Evolutionary conservation across 2,888 invertebrate species (phyloP), one percentile per base, ranked within the genome.

Genomic region (Physocephala rufipes): DNA sequence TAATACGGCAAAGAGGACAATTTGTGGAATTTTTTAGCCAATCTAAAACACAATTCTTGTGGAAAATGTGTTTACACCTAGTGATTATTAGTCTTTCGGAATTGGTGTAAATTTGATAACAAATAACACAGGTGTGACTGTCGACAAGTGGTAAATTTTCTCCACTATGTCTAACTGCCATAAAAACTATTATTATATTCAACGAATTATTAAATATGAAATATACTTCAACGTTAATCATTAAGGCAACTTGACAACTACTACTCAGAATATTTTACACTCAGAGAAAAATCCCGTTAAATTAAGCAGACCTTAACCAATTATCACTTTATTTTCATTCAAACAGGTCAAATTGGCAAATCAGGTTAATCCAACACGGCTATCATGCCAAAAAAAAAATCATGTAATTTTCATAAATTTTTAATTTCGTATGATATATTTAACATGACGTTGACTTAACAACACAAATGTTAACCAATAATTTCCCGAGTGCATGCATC

Each of bases 51-150:
- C 63, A 64, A 21, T 36, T 2, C 26, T 64, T 47, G 24, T 64
- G 63, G 24, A 47, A 64, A 47, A 21, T 5, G 26, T 64, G 63
- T 47, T 24, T 64, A 47, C 47, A 64, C 26, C 47, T 19, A n/a
- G 63, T 64, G n/a, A n/a, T 26, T 21, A 64, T 24, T 26, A 64
- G 26, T 5, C 2, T 51, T 21, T 51, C 51, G 19, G 1, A 1
- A 51, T 51, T 51, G 19, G 36, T 24, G 58, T 67, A 49, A 67
- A 67, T 65, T 65, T 47, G 9, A 47, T 65, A 36, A 65, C 66
- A 66, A 16, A 66, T 30, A 16, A 16, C 2, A 51, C 51, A 51
- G 16, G 51, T 51, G 19, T 21, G 16, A 51, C 19, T 51, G 19
- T 51, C 51, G 19, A 21, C 19, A 51, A 51, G 19, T 51, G 51